These are phyloP conservation scores for Ceyx cyanopectus DNA, from an alignment of 2,113 vertebrate genomes.

Conservation along the genomic window DNA sequence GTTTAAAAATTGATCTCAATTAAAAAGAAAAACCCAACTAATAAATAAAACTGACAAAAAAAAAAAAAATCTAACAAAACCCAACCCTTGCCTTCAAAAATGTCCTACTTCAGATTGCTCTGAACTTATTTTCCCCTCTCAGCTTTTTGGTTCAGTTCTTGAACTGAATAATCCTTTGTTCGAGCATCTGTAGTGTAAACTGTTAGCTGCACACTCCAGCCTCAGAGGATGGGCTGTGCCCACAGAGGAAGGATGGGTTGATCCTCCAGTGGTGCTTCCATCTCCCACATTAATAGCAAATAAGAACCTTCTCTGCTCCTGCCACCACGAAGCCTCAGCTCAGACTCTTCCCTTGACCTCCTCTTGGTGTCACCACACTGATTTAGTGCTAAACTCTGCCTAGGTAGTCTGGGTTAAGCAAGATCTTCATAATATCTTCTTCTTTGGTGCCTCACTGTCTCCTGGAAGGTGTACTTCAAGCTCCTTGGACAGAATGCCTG, in stretches of 20 bases:
- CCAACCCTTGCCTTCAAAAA: conserved; percentile 1
- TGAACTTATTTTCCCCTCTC: conserved; percentile 16
- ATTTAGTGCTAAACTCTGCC: neutral
- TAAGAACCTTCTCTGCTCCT: neutral
- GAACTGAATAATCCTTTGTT: conserved; percentile 43
- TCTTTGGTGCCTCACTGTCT: neutral
- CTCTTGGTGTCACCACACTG: neutral
- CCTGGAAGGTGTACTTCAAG: neutral
- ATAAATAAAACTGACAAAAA: conserved; percentile 33
- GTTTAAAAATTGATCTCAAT: conserved; percentile 41
- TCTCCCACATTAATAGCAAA: neutral
- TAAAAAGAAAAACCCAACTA: conserved; percentile 49
- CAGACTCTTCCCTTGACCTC: neutral
- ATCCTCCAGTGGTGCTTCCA: neutral
- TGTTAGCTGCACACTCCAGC: neutral
- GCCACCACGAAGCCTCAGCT: neutral
- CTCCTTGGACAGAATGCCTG: neutral
- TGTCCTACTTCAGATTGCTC: neutral
- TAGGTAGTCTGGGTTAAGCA: neutral
- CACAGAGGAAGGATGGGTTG: neutral
- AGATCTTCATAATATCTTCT: neutral
- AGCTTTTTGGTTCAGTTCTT: neutral
- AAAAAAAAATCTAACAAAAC: neutral
- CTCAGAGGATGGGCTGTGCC: neutral
- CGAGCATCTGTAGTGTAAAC: neutral